A percentile compares a stretch with the other conserved stretches of the same genome.
Evolutionary conservation across 2,113 vertebrate genomes (phyloP).

Genomic region (Sturnira hondurensis): DNA sequence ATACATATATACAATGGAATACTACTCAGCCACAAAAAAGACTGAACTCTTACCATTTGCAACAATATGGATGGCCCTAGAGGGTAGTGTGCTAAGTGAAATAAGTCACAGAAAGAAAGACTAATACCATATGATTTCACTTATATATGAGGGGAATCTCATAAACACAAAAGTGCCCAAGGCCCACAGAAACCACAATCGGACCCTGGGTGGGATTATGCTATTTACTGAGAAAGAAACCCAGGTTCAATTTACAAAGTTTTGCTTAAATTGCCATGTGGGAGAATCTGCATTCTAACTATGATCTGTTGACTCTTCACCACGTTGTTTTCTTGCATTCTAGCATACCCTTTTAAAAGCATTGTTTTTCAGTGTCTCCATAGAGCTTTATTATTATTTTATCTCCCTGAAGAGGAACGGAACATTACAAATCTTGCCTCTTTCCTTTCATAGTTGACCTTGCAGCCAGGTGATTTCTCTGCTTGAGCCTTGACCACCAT

Average conservation of each 20-base stretch:
- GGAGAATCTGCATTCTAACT: background rate
- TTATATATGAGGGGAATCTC: background rate
- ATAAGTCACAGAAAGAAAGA: background rate
- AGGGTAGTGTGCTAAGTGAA: background rate
- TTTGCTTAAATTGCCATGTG: background rate
- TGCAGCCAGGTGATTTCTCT: background rate
- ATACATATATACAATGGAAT: background rate
- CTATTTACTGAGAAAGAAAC: background rate
- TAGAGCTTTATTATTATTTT: background rate
- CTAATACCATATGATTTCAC: background rate
- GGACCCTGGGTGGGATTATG: fast-evolving
- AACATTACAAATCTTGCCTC: background rate
- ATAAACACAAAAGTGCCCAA: background rate
- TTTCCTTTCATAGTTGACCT: background rate
- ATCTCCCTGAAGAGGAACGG: background rate
- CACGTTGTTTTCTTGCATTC: background rate
- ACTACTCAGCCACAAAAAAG: background rate
- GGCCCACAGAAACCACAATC: background rate
- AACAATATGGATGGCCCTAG: background rate
- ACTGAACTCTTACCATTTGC: too few relatives aligned
- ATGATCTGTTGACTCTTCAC: fast-evolving
- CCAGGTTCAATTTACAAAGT: background rate
- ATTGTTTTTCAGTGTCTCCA: background rate
- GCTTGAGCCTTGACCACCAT: fast-evolving
- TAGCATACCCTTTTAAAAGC: background rate